Base-by-base conservation (phyloP, 2,797 vertebrate genomes). In the Crotalus adamanteus region DNA sequence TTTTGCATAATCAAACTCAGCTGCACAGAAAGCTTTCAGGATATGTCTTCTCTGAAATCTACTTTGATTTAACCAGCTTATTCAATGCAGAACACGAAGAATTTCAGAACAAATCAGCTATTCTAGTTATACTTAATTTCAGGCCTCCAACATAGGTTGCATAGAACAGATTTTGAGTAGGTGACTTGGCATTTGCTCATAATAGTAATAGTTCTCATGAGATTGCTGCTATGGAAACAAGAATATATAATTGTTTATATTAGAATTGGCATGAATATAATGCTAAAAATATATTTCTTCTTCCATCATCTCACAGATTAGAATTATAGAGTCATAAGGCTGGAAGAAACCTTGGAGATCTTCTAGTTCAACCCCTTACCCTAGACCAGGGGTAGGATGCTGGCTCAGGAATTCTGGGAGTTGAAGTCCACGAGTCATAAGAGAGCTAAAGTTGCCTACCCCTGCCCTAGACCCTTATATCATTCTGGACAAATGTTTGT, bases 191-290 rank as follows among this genome's bases (percentile, higher is more conserved):
- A 90, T 92, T 63, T 87, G 13, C 16, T 69, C 18, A 57, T 69
- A 85, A 87, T 87, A 83, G 60, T 37, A 90, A 55, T 26, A 13
- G 55, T 56, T 73, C 89, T 90, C 61, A 51, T 55, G 59, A 87
- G 20, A 22, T 93, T 69, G 61, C 65, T 90, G 61, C 85, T 28
- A 86, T 93, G 60, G 61, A 93, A 87, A 93, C 92, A 93, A 90
- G 63, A n/a, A 53, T 63, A 53, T 57, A 31, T 37, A 61, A 63
- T 87, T 59, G 61, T 69, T 86, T 86, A 47, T 90, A 55, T 89
- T 51, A 55, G 61, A 57, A 13, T 90, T 22, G 57, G 42, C 3
- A 42, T 51, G 51, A 61, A 63, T 56, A 92, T 85, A 85, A n/a
- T 31, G 20, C 63, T 92, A 90, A 86, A 59, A 51, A 83, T 83